Evolutionary conservation across 2,113 vertebrate genomes (phyloP), one percentile per base, ranked within the genome.

Genomic region (Eudyptes chrysolophus): DNA sequence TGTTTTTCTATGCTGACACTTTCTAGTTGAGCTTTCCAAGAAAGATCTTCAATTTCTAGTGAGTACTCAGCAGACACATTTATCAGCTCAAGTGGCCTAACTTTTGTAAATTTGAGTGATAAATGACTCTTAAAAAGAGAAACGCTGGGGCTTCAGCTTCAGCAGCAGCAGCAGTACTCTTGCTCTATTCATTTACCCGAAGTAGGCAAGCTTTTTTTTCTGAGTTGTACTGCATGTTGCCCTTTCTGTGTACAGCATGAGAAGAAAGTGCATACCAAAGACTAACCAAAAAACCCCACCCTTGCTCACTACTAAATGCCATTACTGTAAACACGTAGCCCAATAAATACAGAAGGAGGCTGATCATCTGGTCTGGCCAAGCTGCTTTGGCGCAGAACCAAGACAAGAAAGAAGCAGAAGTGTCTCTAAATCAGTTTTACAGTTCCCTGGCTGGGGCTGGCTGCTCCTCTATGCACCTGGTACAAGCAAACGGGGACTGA

Each of bases 371-470:
- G 11, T 65, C 76, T 89, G 89, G 32, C 51, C 72, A 91, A 68
- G 65, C 36, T 81, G n/a, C 76, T 74, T 7, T 78, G 89, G 64
- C 18, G 0, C 22, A 78, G 48, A 88, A 89, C 8, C 65, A 94
- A 91, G 32, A 20, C 30, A 38, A 79, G 38, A 32, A 84, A 96
- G 77, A 70, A 78, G 42, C 13, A 81, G n/a, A 79, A 94, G 29
- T 40, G 65, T 93, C 87, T 92, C 91, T 91, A 87, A 94, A 84
- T 77, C 85, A 92, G 83, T 78, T 94, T 74, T 93, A 84, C 19
- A 13, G 34, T 19, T 69, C 51, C 21, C 60, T 88, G 79, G 55
- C 71, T 88, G 82, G 24, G 30, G 36, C 52, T 83, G 86, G 61
- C 75, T 90, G 79, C 48, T 89, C 38, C 64, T 58, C 46, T 49